Evolutionary conservation across 1,140 invertebrate species (phyloP), one percentile per base, ranked within the genome.

Genomic region (Cydia pomonella): DNA sequence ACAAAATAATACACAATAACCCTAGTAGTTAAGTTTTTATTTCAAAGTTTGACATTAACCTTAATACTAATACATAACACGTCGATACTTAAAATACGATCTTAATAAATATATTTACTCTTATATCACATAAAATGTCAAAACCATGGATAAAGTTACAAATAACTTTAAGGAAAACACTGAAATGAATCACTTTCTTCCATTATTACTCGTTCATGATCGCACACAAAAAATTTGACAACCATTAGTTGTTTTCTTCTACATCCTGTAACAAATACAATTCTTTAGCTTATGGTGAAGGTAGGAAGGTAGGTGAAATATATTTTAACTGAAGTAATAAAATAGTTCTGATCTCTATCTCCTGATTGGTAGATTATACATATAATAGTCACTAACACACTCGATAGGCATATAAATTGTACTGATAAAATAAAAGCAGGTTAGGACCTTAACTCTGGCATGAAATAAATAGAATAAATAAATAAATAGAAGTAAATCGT

Each of bases 211-310:
- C 5, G n/a, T 59, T 12, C 21, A 12, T 59, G 53, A 59, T 3
- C 53, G 3, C 53, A 59, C 53, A 23, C 4, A 18, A 7, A 53
- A 53, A 47, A 53, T 2, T 7, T n/a, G 13, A 16, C n/a, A 12
- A 69, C 16, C 64, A 29, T 85, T 76, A 87, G 74, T 87, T 85
- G 79, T 87, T 89, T 74, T 89, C 87, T 78, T 89, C 87, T 72
- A 85, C 71, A 66, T 89, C 87, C 87, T 89, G 86, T 33, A 86
- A 87, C 75, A 77, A 79, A 23, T 12, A 59, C 7, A 9, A 23
- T 12, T 10, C 0, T 23, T 9, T 23, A 59, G 53, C 44, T 16
- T 16, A 6, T 47, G 33, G 33, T 38, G 7, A 33, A 33, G 33
- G 33, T 9, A 38, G 33, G 4, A 38, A 38, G 33, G 9, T 38